These are phyloP conservation scores for Phrynocephalus guinanensis DNA, from an alignment of 2,797 vertebrate genomes.

Conservation along the genomic window DNA sequence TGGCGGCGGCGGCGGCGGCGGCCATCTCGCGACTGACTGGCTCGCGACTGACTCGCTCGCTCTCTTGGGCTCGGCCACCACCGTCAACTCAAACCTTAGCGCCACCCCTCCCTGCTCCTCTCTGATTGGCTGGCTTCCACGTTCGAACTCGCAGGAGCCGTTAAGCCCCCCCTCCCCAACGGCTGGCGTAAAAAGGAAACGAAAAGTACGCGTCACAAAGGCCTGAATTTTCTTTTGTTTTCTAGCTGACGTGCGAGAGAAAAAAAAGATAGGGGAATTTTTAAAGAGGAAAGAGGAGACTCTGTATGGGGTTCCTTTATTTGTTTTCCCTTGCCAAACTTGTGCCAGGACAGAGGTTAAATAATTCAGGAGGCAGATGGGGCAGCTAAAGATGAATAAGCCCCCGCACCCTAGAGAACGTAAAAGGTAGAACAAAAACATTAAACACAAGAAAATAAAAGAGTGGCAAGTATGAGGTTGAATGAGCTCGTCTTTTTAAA, in stretches of 20 bases:
- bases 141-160: neutral
- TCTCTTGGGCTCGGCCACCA: neutral
- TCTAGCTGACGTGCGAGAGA: too few relatives aligned
- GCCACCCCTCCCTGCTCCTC: neutral
- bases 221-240: neutral
- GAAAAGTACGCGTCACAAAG: constrained; percentile 30
- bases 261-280: neutral
- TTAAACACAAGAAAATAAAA: neutral
- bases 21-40: neutral
- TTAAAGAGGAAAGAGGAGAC: too few relatives aligned
- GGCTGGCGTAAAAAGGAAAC: constrained; percentile 15
- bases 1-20: neutral
- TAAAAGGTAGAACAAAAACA: neutral
- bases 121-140: neutral
- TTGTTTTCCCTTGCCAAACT: neutral
- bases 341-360: neutral
- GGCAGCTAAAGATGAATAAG: neutral
- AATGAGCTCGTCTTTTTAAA: neutral
- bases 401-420: neutral
- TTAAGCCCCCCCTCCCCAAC: neutral
- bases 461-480: neutral
- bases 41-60: too few relatives aligned
- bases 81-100: neutral
- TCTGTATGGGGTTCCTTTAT: neutral
- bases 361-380: neutral